Evolutionary conservation across 2,797 vertebrate species (phyloP).

Genomic region (Anolis apletophallus): DNA sequence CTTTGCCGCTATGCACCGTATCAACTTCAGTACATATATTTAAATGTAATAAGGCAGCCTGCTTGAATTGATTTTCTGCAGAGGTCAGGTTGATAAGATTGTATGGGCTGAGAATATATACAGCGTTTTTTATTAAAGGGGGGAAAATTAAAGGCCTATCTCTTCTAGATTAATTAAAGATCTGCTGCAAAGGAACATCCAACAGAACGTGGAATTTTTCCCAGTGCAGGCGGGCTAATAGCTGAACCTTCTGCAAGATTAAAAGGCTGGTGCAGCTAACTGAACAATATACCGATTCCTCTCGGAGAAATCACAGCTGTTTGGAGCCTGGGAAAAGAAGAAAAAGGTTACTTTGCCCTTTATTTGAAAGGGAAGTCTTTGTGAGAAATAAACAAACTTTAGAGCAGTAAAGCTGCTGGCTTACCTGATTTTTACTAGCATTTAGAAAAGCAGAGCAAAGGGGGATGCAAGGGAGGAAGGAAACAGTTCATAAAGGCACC

Average conservation of each 20-base stretch:
- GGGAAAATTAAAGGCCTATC: conserved; percentile 1
- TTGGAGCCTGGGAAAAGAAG: conserved; percentile 38
- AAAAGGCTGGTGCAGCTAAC: conserved; percentile 34
- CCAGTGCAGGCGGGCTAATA: conserved; percentile 57
- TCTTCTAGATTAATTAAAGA: conserved; percentile 76
- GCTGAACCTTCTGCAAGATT: conserved; percentile 41
- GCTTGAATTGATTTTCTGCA: conserved; percentile 70
- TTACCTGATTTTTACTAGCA: conserved; percentile 40
- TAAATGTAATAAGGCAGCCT: conserved; percentile 74
- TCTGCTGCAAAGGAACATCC: conserved; percentile 55
- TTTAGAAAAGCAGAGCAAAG: neutral
- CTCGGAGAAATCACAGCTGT: conserved; percentile 52
- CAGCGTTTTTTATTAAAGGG: conserved; percentile 27
- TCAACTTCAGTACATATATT: conserved; percentile 65
- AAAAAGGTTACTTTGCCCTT: conserved; percentile 55
- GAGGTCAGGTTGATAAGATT: conserved; percentile 67
- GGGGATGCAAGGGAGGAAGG: neutral
- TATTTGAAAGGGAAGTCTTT: conserved; percentile 60
- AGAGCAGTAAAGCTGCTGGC: conserved; percentile 32
- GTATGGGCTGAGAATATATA: conserved; percentile 55
- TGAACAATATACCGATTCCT: conserved; percentile 56
- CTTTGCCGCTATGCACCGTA: conserved; percentile 10
- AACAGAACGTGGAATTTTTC: conserved; percentile 44
- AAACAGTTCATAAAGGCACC: conserved; percentile 30
- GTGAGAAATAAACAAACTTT: conserved; percentile 63